phyloP scores from a whole-genome alignment of 2,113 vertebrate species.

The Pelvicachromis taeniatus region DNA sequence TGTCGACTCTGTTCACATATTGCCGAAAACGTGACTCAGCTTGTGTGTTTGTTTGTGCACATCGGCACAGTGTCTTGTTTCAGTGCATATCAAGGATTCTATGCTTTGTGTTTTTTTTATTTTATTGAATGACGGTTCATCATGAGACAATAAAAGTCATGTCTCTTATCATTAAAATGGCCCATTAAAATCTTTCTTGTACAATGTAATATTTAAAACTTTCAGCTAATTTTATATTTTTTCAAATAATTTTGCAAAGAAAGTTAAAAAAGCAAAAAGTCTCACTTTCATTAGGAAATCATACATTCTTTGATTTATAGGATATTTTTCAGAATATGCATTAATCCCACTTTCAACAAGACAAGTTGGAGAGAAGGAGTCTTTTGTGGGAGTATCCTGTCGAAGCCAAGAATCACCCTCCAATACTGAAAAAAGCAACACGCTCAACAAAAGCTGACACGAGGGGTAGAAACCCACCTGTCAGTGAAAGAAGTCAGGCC shows the following conservation, averaged over 20 bases:
- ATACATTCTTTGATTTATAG: not conserved
- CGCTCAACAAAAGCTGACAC: not conserved
- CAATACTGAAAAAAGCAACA: not conserved
- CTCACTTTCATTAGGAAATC: not conserved
- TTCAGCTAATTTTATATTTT: not conserved
- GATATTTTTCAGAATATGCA: not conserved
- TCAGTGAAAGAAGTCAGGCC: not conserved
- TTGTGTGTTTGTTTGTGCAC: not conserved
- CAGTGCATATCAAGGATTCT: not conserved
- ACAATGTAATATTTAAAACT: not conserved
- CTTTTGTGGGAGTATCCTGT: not conserved
- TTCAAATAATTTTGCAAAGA: not conserved
- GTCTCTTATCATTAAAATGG: not conserved
- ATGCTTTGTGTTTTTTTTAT: not conserved
- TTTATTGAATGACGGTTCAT: not conserved
- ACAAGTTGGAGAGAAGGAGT: not conserved
- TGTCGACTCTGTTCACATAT: not conserved
- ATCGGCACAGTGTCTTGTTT: not conserved
- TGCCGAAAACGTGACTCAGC: not conserved
- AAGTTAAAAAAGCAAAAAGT: fast-evolving
- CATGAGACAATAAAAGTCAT: not conserved
- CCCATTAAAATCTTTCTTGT: not conserved
- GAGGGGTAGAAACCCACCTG: fast-evolving
- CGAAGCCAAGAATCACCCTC: fast-evolving
- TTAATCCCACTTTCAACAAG: not conserved